Conservation (phyloP, 2,113 vertebrate species). For the Bombycilla garrulus region DNA sequence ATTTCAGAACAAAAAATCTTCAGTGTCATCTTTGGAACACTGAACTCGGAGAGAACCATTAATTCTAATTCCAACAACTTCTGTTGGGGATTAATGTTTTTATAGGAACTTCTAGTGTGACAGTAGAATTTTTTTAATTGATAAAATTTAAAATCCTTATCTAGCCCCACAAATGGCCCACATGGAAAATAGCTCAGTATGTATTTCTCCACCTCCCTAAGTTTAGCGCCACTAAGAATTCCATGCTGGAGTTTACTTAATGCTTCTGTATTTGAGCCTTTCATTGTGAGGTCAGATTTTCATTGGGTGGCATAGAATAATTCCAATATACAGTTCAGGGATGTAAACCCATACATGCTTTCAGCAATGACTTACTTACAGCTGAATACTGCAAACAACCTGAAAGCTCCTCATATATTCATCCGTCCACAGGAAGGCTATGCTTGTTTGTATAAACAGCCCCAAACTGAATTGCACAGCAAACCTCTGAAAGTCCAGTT, state of each 20-base stretch:
- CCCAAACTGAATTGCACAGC: background rate
- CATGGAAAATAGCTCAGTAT: background rate
- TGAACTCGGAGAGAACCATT: background rate
- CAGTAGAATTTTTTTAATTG: background rate
- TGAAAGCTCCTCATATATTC: background rate
- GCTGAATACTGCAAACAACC: background rate
- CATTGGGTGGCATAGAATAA: background rate
- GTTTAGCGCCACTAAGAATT: background rate
- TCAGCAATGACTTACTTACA: background rate
- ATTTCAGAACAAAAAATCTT: background rate
- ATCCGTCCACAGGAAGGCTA: background rate
- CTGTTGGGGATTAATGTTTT: background rate
- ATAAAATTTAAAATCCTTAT: background rate
- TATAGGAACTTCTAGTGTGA: background rate
- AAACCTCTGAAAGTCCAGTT: background rate
- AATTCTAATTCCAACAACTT: background rate
- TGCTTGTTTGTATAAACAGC: background rate
- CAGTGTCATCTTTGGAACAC: background rate
- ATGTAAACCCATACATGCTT: background rate
- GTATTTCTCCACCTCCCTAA: background rate
- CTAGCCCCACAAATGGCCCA: background rate
- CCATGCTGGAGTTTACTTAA: background rate
- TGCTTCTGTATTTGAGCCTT: background rate
- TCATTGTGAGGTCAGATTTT: background rate
- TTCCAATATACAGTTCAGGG: background rate